phyloP scores from a whole-genome alignment of 2,888 invertebrate genomes.

The Meteorus cinctellus region DNA sequence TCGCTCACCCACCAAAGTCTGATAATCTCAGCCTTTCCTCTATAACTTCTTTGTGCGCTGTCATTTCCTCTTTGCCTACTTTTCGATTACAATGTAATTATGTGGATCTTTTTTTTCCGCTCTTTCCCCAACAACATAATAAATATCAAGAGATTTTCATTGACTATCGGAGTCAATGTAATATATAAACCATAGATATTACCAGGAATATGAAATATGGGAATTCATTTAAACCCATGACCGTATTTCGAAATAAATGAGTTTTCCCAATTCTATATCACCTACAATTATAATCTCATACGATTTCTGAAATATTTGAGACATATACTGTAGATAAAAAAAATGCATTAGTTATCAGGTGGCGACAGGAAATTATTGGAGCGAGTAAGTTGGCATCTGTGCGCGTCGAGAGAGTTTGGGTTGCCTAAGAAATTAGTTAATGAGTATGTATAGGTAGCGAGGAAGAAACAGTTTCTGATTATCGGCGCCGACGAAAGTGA shows the following conservation, averaged over 20 bases:
- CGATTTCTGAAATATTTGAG: neutral
- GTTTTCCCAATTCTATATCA: neutral
- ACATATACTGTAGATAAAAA: neutral
- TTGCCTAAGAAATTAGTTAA: conserved; percentile 44
- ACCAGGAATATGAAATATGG: too few relatives aligned
- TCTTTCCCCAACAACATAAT: neutral
- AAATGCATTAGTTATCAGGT: conserved; percentile 27
- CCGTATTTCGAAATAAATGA: too few relatives aligned
- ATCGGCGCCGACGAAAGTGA: conserved; percentile 51
- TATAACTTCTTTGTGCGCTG: conserved; percentile 52
- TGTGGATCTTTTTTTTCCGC: conserved; percentile 8
- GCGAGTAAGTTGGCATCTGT: conserved; percentile 34
- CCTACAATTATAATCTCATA: neutral
- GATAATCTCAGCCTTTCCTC: conserved; percentile 50
- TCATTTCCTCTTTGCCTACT: conserved; percentile 51
- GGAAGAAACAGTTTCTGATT: conserved; percentile 47
- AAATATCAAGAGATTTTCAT: too few relatives aligned
- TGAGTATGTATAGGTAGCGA: conserved; percentile 44
- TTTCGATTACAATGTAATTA: conserved; percentile 45
- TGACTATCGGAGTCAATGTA: too few relatives aligned
- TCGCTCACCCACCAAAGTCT: conserved; percentile 31
- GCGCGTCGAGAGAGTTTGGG: conserved; percentile 35
- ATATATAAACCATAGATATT: too few relatives aligned
- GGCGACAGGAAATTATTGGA: conserved; percentile 35
- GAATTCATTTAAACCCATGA: too few relatives aligned